Evolutionary conservation across 2,113 vertebrate species (phyloP), one percentile per base, ranked within the genome.

Genomic region (Lichenostomus cassidix): DNA sequence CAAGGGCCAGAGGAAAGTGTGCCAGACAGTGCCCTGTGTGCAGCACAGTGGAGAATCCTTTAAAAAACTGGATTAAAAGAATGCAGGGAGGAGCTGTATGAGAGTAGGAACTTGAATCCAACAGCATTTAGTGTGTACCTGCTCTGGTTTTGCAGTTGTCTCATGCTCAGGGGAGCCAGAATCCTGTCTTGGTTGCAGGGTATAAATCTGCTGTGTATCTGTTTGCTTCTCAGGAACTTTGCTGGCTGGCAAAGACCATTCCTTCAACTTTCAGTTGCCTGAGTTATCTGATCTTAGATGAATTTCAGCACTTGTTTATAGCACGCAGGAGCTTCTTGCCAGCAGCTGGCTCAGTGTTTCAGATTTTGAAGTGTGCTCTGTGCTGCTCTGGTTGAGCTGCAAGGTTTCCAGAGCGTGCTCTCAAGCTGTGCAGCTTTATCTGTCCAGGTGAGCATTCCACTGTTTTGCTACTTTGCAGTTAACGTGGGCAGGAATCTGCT

Each of bases 291-390:
- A 94, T 93, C 94, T 77, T 77, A 96, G 80, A 88, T 80, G 95
- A 90, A 88, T 97, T 97, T 97, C 93, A 96, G 83, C 94, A 90
- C 73, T 96, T 92, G 64, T 82, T 96, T 95, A 89, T 83, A 95
- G 75, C 83, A 67, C 25, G 42, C 76, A 77, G 42, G 59, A 91
- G 58, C 73, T 87, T 39, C 87, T 87, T 95, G 94, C 87, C 94
- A 96, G 80, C 74, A 87, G 70, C 95, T 89, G 64, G 90, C 69
- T 93, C 19, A 75, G 65, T 5, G 31, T 81, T 87, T 90, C 70
- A 58, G 93, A 68, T 80, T 78, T 71, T 55, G 80, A 39, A 87
- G 55, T 7, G 24, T 90, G 77, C 69, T 75, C 63, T 55, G 49
- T 58, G 84, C 83, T 82, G 87, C 55, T 80, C 63, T 83, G 35